Percentiles rank a stretch among this genome's conserved stretches.
Evolutionary conservation across 2,888 invertebrate genomes (phyloP).

Genomic region (Cheilosia soror): DNA sequence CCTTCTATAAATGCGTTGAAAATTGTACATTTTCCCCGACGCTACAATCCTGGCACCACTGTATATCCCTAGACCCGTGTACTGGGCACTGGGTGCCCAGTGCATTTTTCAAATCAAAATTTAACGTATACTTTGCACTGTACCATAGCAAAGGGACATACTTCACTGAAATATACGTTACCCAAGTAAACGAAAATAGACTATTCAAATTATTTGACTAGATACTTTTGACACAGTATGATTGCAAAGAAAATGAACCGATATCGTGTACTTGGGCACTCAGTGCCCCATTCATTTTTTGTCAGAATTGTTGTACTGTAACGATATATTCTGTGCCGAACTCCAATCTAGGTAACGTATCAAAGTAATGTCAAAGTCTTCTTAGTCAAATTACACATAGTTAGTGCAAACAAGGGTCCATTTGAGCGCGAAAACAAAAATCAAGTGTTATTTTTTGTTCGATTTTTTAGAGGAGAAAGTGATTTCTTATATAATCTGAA

Average conservation of each 20-base stretch:
- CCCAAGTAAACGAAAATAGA: background rate
- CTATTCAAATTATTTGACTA: background rate
- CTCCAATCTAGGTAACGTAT: background rate
- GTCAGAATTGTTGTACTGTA: slow-evolving; percentile 2
- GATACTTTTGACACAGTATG: slow-evolving; percentile 4
- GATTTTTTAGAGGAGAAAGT: slow-evolving; percentile 4
- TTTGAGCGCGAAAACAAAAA: background rate
- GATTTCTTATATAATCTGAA: background rate
- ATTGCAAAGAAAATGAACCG: slow-evolving; percentile 11
- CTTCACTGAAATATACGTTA: background rate
- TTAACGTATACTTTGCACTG: background rate
- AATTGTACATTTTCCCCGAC: too few relatives aligned
- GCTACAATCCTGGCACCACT: too few relatives aligned
- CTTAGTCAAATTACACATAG: background rate
- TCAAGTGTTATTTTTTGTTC: background rate
- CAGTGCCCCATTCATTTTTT: background rate
- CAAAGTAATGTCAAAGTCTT: too few relatives aligned
- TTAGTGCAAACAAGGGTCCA: background rate
- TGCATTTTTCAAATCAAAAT: background rate
- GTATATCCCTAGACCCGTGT: too few relatives aligned
- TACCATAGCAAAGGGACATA: background rate
- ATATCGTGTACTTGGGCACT: slow-evolving; percentile 9
- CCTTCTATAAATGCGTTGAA: too few relatives aligned
- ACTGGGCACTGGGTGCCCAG: background rate
- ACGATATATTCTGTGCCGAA: background rate